Base-by-base conservation (phyloP, 2,797 vertebrate species). In the Lindbergichthys nudifrons region DNA sequence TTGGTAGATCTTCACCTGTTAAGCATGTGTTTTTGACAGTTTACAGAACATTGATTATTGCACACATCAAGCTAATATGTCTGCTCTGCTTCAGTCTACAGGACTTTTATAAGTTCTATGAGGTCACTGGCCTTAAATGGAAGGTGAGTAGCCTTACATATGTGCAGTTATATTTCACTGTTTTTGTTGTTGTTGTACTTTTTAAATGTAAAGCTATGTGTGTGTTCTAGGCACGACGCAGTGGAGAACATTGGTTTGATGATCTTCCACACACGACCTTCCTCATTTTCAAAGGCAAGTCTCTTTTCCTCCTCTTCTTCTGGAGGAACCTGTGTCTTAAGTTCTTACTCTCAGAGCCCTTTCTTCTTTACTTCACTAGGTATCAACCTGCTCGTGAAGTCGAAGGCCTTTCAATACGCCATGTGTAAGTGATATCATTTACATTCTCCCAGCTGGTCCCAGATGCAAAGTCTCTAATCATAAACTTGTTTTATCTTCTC, bases 71-170 rank as follows among this genome's bases (percentile, higher is more conserved):
- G 30, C 30, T 3, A 30, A 30, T 5, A 30, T 30, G 0, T 30
- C 39, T 88, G n/a, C 52, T 80, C 46, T 88, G 53, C 74, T 80
- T 9, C 91, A 99, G 98, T 84, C 92, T 98, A 51, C 93, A 97
- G 89, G 97, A 99, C 73, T 99, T 99, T 87, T 98, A 98, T 72
- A 97, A 95, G 85, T 97, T 99, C 90, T 99, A 97, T 73, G 97
- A 99, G 92, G 96, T 98, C 64, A 96, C 96, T 48, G 96, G 97
- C 66, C 96, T 99, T 70, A 98, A 97, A 90, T 99, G 98, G 98
- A 99, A 97, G 96, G 98, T 98, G 88, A 75, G 45, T 4, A 15
- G 16, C 16, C 4, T 66, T 7, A 36, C 5, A 51, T 65, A 46
- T 60, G 14, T 54, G 9, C 36, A 11, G 4, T 73, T 61, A 11